Conservation (phyloP, 35 echinoderm and acorn worm genomes). For the Lytechinus pictus region DNA sequence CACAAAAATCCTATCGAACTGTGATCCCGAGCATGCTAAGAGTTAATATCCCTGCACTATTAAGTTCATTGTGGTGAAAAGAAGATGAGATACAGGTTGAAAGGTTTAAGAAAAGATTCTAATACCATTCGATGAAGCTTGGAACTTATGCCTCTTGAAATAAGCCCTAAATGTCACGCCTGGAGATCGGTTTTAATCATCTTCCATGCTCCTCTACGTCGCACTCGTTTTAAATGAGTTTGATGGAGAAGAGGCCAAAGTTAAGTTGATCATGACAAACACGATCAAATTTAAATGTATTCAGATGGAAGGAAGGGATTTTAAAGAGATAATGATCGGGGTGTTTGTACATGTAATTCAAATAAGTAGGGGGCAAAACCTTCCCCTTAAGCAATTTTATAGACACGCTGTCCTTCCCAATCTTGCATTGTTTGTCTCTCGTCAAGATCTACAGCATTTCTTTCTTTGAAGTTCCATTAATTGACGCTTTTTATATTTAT, state of each 20-base stretch:
- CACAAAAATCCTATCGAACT: too few relatives aligned
- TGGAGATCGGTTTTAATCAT: neutral
- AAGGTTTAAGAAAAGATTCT: neutral
- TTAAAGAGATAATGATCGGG: neutral
- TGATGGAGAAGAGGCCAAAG: neutral
- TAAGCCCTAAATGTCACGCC: conserved; percentile 8
- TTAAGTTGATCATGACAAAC: neutral
- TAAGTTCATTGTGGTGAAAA: neutral
- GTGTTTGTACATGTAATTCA: neutral
- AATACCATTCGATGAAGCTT: neutral
- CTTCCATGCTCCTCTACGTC: neutral
- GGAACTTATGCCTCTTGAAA: neutral
- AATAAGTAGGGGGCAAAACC: conserved; percentile 14
- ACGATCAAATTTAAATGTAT: conserved; percentile 5
- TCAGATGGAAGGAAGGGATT: neutral
- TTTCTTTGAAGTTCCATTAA: too few relatives aligned
- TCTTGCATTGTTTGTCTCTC: neutral
- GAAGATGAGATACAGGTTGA: neutral
- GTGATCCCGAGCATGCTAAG: too few relatives aligned
- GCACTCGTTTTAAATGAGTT: neutral
- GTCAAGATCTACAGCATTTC: neutral
- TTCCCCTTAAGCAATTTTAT: neutral
- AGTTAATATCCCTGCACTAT: neutral
- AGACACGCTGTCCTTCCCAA: neutral
- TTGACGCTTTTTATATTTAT: too few relatives aligned